These are phyloP conservation scores for Uloborus plumipes DNA, from an alignment of 2,888 invertebrate genomes.

Conservation along the genomic window DNA sequence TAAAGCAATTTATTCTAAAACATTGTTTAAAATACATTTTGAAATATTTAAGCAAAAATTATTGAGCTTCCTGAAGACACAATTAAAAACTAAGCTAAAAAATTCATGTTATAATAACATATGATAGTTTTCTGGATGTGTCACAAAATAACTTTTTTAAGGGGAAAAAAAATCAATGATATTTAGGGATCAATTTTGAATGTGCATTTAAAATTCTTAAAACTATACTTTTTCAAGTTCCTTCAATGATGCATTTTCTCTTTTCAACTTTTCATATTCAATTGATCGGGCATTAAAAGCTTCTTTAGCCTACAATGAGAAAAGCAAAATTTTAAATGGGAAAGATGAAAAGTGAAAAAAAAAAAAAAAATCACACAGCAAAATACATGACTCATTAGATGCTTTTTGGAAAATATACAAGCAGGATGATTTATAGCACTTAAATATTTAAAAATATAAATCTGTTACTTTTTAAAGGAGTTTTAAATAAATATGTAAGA, in stretches of 20 bases:
- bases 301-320: slow-evolving; percentile 81
- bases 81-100: not conserved
- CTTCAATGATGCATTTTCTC: slow-evolving; percentile 90
- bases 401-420: too few relatives aligned
- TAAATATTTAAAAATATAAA: too few relatives aligned
- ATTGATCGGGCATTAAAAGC: slow-evolving; percentile 86
- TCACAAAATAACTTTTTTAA: too few relatives aligned
- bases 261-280: slow-evolving; percentile 90
- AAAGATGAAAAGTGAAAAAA: not conserved
- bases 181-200: too few relatives aligned
- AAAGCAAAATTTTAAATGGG: slow-evolving; percentile 5
- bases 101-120: too few relatives aligned
- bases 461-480: too few relatives aligned
- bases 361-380: not conserved
- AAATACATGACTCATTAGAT: not conserved
- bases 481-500: too few relatives aligned
- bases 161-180: too few relatives aligned
- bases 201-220: too few relatives aligned
- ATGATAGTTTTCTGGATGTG: too few relatives aligned
- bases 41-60: not conserved
- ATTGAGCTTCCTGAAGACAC: not conserved
- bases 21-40: not conserved
- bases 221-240: slow-evolving; percentile 84
- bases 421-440: too few relatives aligned
- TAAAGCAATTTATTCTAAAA: not conserved